phyloP scores from a whole-genome alignment of 2,113 vertebrate genomes.

The Sander vitreus region DNA sequence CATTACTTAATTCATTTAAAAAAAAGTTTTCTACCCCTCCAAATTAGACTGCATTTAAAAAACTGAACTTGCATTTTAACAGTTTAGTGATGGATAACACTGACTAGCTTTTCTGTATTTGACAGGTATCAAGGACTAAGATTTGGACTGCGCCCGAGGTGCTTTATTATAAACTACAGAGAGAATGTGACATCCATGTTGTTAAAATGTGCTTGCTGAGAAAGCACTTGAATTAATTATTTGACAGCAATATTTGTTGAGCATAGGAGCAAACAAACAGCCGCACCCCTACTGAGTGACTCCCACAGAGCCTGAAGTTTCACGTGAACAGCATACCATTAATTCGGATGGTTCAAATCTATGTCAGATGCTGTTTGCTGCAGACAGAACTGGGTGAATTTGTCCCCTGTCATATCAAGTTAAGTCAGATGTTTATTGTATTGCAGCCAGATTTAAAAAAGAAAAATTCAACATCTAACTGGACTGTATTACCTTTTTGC shows the following conservation, averaged over 20 bases:
- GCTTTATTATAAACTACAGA: slow-evolving; percentile 29
- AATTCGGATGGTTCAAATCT: slow-evolving; percentile 31
- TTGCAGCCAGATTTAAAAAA: slow-evolving; percentile 21
- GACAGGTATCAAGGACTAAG: not conserved
- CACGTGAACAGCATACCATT: slow-evolving; percentile 18
- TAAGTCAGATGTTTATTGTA: not conserved
- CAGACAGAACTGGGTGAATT: slow-evolving; percentile 16
- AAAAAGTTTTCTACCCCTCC: not conserved
- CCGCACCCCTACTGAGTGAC: slow-evolving; percentile 38
- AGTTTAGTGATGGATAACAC: slow-evolving; percentile 6
- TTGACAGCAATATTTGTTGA: slow-evolving; percentile 59
- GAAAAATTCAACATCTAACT: not conserved
- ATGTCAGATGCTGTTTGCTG: slow-evolving; percentile 44
- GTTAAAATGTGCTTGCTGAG: slow-evolving; percentile 43
- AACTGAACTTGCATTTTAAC: not conserved
- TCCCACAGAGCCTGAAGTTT: slow-evolving; percentile 17
- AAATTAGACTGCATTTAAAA: not conserved
- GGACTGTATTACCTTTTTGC: not conserved
- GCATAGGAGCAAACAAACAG: slow-evolving; percentile 44
- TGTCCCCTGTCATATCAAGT: slow-evolving; percentile 43
- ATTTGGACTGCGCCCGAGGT: not conserved
- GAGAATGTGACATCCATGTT: slow-evolving; percentile 18
- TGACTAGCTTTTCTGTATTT: not conserved
- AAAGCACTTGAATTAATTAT: slow-evolving; percentile 53
- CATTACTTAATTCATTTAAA: no score